Percentiles rank a stretch among this genome's conserved stretches.
These are phyloP conservation scores for Meloidogyne hapla DNA, from an alignment of 1,140 invertebrate genomes.

Conservation along the genomic window DNA sequence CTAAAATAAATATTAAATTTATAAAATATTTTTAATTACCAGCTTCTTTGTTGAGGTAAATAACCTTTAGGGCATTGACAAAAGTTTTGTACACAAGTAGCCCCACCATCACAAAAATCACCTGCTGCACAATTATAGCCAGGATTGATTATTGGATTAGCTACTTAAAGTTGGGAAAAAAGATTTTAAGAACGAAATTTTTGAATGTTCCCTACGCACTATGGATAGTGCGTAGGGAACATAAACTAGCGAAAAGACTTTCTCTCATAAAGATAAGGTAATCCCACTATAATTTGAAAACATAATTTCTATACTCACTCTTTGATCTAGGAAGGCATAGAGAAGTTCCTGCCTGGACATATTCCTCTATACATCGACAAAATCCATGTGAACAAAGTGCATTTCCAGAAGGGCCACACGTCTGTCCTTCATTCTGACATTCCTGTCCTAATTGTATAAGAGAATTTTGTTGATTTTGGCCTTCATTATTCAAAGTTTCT, in stretches of 20 bases:
- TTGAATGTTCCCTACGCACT: too few relatives aligned
- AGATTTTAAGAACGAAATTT: too few relatives aligned
- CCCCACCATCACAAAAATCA: constrained; percentile 51
- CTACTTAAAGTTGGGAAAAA: too few relatives aligned
- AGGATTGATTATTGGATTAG: constrained; percentile 45
- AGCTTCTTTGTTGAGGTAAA: constrained; percentile 34
- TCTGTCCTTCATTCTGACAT: constrained; percentile 23
- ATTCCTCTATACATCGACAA: constrained; percentile 38
- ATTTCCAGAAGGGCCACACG: constrained; percentile 26
- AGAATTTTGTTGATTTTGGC: too few relatives aligned
- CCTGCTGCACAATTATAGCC: constrained; percentile 27
- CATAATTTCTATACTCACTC: constrained; percentile 30
- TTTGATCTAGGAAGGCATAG: constrained; percentile 40
- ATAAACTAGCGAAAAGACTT: too few relatives aligned
- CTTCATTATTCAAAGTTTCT: neutral
- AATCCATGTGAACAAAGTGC: constrained; percentile 32
- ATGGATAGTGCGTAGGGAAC: too few relatives aligned
- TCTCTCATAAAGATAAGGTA: too few relatives aligned
- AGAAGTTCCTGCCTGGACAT: constrained; percentile 45
- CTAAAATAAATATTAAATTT: neutral
- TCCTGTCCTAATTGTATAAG: constrained; percentile 21
- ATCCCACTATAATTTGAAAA: too few relatives aligned
- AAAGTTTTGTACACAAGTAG: constrained; percentile 34
- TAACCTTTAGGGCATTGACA: constrained; percentile 47
- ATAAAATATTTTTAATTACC: neutral